Percentiles rank a stretch among this genome's conserved stretches.
phyloP scores from a whole-genome alignment of 2,113 vertebrate species.

The Prinia subflava region DNA sequence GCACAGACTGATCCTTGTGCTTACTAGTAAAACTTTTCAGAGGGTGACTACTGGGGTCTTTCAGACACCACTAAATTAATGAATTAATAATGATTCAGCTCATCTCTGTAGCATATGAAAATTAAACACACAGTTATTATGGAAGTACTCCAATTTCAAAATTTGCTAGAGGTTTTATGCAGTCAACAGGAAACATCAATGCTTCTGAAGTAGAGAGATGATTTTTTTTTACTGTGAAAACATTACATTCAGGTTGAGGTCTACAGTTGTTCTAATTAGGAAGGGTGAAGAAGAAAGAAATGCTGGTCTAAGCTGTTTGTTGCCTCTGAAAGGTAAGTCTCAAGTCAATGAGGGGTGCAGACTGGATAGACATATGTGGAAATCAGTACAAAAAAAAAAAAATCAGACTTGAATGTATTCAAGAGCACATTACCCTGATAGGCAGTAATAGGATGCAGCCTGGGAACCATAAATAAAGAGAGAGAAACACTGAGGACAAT shows the following conservation, averaged over 20 bases:
- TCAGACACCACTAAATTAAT: background rate
- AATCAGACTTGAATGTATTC: background rate
- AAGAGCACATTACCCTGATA: background rate
- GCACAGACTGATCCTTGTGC: background rate
- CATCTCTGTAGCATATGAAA: background rate
- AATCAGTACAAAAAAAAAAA: background rate
- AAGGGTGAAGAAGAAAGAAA: background rate
- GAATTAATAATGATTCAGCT: background rate
- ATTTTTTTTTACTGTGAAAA: background rate
- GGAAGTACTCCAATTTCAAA: background rate
- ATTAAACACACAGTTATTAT: background rate
- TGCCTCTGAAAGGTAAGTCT: background rate
- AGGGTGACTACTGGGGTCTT: background rate
- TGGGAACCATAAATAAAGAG: constrained; percentile 31
- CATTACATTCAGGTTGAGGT: background rate
- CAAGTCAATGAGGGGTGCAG: background rate
- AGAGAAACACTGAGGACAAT: constrained; percentile 25
- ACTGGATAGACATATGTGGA: background rate
- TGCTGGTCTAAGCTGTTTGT: background rate
- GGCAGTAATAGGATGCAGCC: background rate
- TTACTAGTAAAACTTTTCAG: background rate
- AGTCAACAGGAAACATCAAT: background rate
- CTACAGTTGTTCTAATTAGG: background rate
- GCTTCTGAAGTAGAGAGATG: background rate
- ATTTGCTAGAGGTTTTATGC: background rate